phyloP scores from a whole-genome alignment of 2,113 vertebrate genomes.

The Progne subis region DNA sequence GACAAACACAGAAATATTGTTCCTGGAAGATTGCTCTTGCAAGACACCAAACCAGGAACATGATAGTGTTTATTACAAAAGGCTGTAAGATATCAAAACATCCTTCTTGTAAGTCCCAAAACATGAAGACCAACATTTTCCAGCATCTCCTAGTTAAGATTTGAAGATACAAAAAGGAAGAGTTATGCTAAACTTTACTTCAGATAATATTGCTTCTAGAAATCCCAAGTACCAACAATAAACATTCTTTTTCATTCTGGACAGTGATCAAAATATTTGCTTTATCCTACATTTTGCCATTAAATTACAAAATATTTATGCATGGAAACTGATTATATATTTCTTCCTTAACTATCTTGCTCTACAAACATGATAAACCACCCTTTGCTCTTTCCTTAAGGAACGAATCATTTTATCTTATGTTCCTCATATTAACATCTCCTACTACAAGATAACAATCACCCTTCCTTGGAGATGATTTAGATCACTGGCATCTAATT shows the following conservation, averaged over 20 bases:
- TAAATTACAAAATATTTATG: constrained; percentile 53
- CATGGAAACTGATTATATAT: background rate
- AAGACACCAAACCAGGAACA: constrained; percentile 61
- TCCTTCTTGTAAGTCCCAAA: constrained; percentile 55
- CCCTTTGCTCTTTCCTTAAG: background rate
- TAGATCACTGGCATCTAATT: background rate
- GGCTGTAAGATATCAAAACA: constrained; percentile 56
- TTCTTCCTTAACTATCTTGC: background rate
- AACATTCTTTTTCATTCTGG: constrained; percentile 29
- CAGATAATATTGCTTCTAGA: constrained; percentile 1
- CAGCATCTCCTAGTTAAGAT: constrained; percentile 31
- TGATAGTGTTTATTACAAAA: constrained; percentile 62
- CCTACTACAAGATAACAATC: background rate
- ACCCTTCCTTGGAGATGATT: background rate
- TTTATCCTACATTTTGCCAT: constrained; percentile 23
- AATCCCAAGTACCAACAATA: constrained; percentile 25
- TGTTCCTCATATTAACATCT: background rate
- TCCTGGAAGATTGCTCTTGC: constrained; percentile 58
- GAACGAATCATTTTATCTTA: background rate
- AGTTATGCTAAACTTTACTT: constrained; percentile 43
- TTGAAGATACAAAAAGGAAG: constrained; percentile 43
- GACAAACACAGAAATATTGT: constrained; percentile 42
- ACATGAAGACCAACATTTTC: constrained; percentile 52
- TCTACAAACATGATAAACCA: background rate
- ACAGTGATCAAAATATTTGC: constrained; percentile 30